Conservation (phyloP, 2,113 vertebrate genomes). For the Fregetta grallaria region DNA sequence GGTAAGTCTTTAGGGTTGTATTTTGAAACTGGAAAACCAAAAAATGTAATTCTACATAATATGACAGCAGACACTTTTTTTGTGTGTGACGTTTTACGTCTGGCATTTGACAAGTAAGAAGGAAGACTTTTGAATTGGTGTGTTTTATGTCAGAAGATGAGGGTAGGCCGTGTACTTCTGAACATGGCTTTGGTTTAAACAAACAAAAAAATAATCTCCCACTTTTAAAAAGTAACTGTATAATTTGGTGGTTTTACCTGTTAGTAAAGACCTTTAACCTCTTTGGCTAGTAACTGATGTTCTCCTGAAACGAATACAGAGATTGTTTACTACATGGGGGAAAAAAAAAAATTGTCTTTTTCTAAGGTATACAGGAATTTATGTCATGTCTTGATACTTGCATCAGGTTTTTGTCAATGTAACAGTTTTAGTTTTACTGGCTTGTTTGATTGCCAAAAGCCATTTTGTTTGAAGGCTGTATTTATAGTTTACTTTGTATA, state of each 20-base stretch:
- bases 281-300: background rate
- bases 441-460: background rate
- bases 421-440: background rate
- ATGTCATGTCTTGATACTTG: background rate
- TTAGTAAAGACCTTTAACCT: background rate
- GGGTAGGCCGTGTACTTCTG: background rate
- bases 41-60: background rate
- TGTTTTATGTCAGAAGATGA: background rate
- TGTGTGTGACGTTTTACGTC: background rate
- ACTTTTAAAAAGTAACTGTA: background rate
- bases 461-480: background rate
- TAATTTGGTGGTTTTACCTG: background rate
- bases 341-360: background rate
- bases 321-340: background rate
- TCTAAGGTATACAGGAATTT: background rate
- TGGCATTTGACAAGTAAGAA: background rate
- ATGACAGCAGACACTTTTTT: background rate
- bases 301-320: background rate
- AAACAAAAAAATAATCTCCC: background rate
- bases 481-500: conserved; percentile 11
- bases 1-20: background rate
- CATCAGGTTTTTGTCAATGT: background rate
- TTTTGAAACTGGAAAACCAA: background rate
- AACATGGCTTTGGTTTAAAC: background rate
- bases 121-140: background rate